phyloP scores from a whole-genome alignment of 2,797 vertebrate species.

The Brotula barbata region DNA sequence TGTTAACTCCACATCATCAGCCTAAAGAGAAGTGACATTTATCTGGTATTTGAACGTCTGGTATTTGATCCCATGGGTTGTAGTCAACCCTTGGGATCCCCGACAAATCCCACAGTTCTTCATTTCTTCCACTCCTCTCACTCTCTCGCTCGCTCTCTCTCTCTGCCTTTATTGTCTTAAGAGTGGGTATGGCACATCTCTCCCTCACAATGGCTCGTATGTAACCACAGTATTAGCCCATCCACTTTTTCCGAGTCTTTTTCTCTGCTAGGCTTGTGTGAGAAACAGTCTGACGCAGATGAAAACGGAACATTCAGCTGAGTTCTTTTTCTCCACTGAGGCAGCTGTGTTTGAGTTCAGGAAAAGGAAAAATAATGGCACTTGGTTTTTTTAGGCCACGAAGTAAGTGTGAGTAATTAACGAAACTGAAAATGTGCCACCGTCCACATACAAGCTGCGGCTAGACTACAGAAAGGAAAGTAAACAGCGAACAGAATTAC shows the following conservation, averaged over 20 bases:
- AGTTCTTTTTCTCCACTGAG: conserved; percentile 41
- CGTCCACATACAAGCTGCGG: conserved; percentile 18
- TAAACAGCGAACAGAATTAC: conserved; percentile 27
- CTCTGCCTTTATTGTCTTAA: conserved; percentile 38
- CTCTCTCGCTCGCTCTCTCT: conserved; percentile 6
- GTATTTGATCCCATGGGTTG: too few relatives aligned
- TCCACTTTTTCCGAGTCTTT: conserved; percentile 63
- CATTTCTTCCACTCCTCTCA: conserved; percentile 51
- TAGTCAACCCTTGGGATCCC: conserved; percentile 59
- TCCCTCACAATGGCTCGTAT: conserved; percentile 60
- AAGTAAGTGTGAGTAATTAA: conserved; percentile 63
- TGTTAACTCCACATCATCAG: too few relatives aligned
- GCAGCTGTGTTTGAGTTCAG: conserved; percentile 61
- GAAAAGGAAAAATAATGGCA: conserved; percentile 36
- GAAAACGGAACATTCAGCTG: conserved; percentile 52
- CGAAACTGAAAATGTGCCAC: conserved; percentile 32
- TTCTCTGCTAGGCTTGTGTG: conserved; percentile 49
- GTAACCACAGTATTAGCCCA: conserved; percentile 70
- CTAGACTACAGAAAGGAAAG: conserved; percentile 24
- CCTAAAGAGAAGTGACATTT: too few relatives aligned
- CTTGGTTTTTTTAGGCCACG: conserved; percentile 52
- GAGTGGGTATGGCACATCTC: conserved; percentile 69
- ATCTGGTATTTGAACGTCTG: too few relatives aligned
- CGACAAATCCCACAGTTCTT: conserved; percentile 55
- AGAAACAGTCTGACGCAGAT: conserved; percentile 61